Evolutionary conservation across 2,113 vertebrate species (phyloP).

Genomic region (Irena cyanogastra): DNA sequence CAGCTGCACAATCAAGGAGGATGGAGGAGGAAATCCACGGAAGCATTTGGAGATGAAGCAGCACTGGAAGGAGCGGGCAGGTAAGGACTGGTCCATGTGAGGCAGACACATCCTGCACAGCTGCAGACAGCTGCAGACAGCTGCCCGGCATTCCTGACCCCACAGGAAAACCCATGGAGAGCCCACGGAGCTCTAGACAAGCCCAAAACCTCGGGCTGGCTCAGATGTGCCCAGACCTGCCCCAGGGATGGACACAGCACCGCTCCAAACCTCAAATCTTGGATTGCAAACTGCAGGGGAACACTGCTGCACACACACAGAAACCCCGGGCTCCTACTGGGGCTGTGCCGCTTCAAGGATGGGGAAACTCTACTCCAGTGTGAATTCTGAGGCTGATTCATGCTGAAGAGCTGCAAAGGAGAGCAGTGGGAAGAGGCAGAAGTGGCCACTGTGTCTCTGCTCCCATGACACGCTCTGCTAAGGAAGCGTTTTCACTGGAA

Average conservation of each 20-base stretch:
- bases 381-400: rapidly evolving
- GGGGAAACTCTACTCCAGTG: not conserved
- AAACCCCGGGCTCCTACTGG: rapidly evolving
- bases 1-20: not conserved
- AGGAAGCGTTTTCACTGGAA: not conserved
- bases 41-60: not conserved
- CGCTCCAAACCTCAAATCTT: rapidly evolving
- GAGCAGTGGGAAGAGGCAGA: not conserved
- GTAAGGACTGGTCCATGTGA: not conserved
- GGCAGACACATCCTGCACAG: not conserved
- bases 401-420: not conserved
- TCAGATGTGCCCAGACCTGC: not conserved
- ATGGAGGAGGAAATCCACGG: not conserved
- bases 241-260: rapidly evolving
- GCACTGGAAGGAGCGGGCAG: rapidly evolving
- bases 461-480: rapidly evolving
- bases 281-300: rapidly evolving
- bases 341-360: not conserved
- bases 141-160: not conserved
- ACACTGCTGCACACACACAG: rapidly evolving
- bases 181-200: rapidly evolving
- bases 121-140: not conserved
- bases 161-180: rapidly evolving
- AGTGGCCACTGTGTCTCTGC: no score
- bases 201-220: rapidly evolving